Conservation (phyloP, 1,140 invertebrate species). For the Homalodisca vitripennis region DNA sequence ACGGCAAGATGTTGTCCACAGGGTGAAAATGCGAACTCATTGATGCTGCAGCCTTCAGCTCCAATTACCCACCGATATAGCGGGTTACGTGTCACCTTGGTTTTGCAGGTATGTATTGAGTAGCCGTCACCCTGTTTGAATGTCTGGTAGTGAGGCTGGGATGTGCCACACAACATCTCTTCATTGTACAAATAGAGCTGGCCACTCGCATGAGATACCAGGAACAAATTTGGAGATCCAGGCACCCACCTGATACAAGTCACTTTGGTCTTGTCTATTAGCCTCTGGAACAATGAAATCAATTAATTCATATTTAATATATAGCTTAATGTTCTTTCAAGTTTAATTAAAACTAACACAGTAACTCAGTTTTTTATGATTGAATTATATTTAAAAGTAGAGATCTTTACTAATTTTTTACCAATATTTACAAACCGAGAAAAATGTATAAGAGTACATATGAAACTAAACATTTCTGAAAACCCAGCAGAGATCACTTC, state of each 20-base stretch:
- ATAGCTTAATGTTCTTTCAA: background rate
- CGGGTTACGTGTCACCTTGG: conserved; percentile 94
- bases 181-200: conserved; percentile 98
- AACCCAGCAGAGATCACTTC: too few species aligned
- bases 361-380: background rate
- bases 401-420: too few species aligned
- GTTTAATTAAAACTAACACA: background rate
- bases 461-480: too few species aligned
- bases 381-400: background rate
- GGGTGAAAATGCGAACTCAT: conserved; percentile 97
- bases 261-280: conserved; percentile 97
- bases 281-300: conserved; percentile 67
- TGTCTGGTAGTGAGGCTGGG: conserved; percentile 85
- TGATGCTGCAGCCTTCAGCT: conserved; percentile 83
- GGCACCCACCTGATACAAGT: conserved; percentile 99
- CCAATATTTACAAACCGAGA: too few species aligned
- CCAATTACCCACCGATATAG: conserved; percentile 85
- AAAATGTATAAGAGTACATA: too few species aligned
- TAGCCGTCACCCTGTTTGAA: conserved; percentile 96
- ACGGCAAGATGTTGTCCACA: conserved; percentile 90
- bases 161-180: conserved; percentile 84
- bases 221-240: conserved; percentile 87
- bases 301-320: too few species aligned
- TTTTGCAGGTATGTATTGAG: conserved; percentile 93
- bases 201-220: conserved; percentile 94